Conservation (phyloP, 2,888 invertebrate species). For the Drosophila merina region DNA sequence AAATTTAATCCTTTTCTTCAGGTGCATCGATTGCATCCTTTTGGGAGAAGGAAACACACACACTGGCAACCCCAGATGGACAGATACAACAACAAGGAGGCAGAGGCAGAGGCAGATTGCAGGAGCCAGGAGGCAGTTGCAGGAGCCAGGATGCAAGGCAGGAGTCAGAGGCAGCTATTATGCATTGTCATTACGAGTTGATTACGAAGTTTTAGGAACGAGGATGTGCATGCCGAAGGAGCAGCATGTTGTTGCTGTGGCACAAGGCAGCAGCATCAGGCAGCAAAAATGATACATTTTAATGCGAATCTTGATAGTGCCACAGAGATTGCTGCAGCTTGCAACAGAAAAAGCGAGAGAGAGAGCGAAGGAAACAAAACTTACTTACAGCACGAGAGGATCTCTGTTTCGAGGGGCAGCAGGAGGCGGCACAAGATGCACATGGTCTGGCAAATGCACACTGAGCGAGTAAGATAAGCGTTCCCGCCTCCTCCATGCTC, state of each 20-base stretch:
- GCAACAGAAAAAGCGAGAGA: slow-evolving; percentile 50
- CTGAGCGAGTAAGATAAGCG: slow-evolving; percentile 66
- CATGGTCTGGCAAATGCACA: slow-evolving; percentile 52
- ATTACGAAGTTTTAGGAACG: slow-evolving; percentile 70
- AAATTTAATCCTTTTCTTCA: not conserved
- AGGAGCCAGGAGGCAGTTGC: slow-evolving; percentile 37
- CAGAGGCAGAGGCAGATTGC: slow-evolving; percentile 27
- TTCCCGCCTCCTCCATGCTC: not conserved
- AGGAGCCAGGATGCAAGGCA: slow-evolving; percentile 39
- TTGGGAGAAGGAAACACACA: slow-evolving; percentile 36
- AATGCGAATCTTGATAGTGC: slow-evolving; percentile 83
- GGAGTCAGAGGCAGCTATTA: slow-evolving; percentile 58
- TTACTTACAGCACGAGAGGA: slow-evolving; percentile 49
- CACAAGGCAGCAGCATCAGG: slow-evolving; percentile 30
- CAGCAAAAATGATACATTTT: slow-evolving; percentile 82
- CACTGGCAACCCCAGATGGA: not conserved
- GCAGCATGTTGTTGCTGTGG: slow-evolving; percentile 5
- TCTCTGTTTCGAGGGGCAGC: not conserved
- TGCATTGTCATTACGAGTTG: slow-evolving; percentile 78
- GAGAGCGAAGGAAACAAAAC: slow-evolving; percentile 74
- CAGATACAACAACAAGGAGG: slow-evolving; percentile 21
- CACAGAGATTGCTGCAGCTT: slow-evolving; percentile 70
- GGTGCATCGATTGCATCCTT: slow-evolving; percentile 43
- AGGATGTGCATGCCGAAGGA: slow-evolving; percentile 58
- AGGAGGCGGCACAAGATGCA: slow-evolving; percentile 26